Evolutionary conservation across 2,888 invertebrate genomes (phyloP), one percentile per base, ranked within the genome.

Genomic region (Athalia cordata): DNA sequence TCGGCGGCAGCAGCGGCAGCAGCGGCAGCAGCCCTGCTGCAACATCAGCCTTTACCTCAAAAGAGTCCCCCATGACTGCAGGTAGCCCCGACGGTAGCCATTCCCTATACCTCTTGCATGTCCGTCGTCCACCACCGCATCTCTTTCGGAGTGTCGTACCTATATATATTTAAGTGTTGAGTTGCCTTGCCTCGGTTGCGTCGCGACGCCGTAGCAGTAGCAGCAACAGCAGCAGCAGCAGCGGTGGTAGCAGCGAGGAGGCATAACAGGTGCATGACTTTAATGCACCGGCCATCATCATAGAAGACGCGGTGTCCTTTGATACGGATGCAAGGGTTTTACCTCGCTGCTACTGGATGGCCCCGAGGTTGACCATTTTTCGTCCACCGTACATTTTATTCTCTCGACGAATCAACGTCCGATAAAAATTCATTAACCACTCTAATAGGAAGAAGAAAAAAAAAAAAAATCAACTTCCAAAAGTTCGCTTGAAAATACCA

Each of bases 211-310:
- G 29, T 29, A 29, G 29, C 29, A 29, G 29, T 29, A 29, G 29
- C 29, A 29, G 29, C 29, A 29, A 29, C 29, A 2, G 29, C 29
- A 29, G 29, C 29, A 2, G 29, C 29, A 29, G 29, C 29, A 29
- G 29, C 29, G 2, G 29, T 29, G 29, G 29, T 29, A 29, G 29
- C 29, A 29, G 29, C 29, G 29, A 29, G 29, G 29, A 29, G 77
- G 81, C 79, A 85, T 84, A 85, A 86, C 86, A 86, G 86, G 86
- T 86, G 85, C 85, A 85, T 85, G 85, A 86, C 85, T 85, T 86
- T 85, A 84, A 86, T 85, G 84, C 83, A 83, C 75, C 81, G 79
- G 82, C 81, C 82, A 83, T 84, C 82, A 81, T 84, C 83, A 82
- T 84, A 83, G 83, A 83, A 77, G 80, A 77, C 77, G 82, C 82